Percentiles rank a stretch among this genome's conserved stretches.
phyloP scores from a whole-genome alignment of 2,888 invertebrate genomes.

The Stramonita haemastoma region DNA sequence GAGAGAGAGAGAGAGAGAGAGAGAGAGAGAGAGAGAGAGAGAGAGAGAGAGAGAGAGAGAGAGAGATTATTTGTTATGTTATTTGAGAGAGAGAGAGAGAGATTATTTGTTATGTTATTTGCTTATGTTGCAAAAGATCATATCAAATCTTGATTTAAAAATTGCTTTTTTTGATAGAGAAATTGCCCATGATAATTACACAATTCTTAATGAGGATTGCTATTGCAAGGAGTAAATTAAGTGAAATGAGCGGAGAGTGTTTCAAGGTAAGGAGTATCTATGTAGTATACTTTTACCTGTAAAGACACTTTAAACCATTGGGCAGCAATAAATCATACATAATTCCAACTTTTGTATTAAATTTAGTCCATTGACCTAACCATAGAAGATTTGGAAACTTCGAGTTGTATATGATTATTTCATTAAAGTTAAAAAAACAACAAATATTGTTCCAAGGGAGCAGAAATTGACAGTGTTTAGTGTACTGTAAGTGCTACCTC shows the following conservation, averaged over 20 bases:
- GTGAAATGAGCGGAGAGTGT: neutral
- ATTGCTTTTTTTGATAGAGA: neutral
- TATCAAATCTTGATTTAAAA: neutral
- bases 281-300: neutral
- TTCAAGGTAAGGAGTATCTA: neutral
- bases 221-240: neutral
- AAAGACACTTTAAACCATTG: neutral
- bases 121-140: neutral
- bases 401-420: neutral
- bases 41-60: neutral
- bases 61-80: too few relatives aligned
- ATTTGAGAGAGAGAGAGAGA: neutral
- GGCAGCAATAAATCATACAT: neutral
- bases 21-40: conserved; percentile 15
- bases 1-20: neutral
- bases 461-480: neutral
- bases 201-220: too few relatives aligned
- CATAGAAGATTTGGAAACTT: neutral
- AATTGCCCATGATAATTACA: too few relatives aligned
- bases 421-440: neutral
- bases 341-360: neutral
- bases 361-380: neutral
- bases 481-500: neutral
- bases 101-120: too few relatives aligned
- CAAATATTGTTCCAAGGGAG: neutral